Percentiles rank a stretch among this genome's conserved stretches.
Conservation (phyloP, 2,888 invertebrate genomes). For the Punctoribates punctum region DNA sequence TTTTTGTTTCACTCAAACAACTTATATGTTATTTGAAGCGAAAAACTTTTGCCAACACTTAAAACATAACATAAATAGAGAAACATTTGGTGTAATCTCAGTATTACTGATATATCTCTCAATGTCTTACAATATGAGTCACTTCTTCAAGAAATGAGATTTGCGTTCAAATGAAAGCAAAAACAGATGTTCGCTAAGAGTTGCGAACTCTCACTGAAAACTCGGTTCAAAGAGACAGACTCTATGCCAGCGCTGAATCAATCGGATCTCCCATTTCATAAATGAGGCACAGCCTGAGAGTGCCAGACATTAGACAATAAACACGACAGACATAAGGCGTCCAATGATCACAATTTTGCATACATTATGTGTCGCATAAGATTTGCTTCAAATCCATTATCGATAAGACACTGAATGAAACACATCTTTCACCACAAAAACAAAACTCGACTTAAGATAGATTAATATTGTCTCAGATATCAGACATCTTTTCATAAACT, state of each 20-base stretch:
- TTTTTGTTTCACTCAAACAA: background rate
- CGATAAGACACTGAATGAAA: background rate
- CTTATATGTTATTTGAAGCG: background rate
- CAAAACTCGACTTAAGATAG: too few species aligned
- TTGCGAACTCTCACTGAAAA: background rate
- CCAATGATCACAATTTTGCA: constrained; percentile 9
- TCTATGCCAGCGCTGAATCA: background rate
- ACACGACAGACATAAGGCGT: background rate
- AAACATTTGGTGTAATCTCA: constrained; percentile 1
- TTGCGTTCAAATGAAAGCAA: background rate
- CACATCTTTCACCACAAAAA: too few species aligned
- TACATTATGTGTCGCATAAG: background rate
- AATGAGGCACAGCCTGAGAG: background rate
- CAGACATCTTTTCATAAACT: too few species aligned
- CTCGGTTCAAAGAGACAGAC: constrained; percentile 8
- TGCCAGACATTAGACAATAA: background rate
- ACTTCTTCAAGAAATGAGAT: background rate
- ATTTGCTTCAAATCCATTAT: background rate
- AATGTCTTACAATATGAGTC: background rate
- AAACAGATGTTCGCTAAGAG: constrained; percentile 23
- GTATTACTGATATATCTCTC: background rate
- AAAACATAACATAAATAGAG: background rate
- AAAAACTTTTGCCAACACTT: background rate
- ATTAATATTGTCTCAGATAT: too few species aligned
- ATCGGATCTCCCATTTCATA: constrained; percentile 3